These are phyloP conservation scores for Micrastur ruficollis DNA, from an alignment of 2,797 vertebrate species.

Conservation along the genomic window DNA sequence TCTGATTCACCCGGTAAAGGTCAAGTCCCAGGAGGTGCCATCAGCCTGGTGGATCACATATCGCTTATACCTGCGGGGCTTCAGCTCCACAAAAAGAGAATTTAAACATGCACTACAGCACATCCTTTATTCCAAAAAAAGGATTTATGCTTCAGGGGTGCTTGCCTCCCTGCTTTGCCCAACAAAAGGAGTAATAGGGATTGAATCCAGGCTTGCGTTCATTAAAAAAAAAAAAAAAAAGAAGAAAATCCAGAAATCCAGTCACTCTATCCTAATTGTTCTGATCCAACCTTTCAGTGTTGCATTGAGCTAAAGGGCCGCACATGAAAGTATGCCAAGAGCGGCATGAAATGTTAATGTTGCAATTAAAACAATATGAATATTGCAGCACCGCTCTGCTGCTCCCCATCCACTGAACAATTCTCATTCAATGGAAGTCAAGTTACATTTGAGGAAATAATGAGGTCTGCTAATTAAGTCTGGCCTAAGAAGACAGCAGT, in stretches of 20 bases:
- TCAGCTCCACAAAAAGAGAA: not conserved
- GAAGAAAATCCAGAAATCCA: not conserved
- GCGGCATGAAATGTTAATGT: conserved; percentile 68
- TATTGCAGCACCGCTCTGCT: conserved; percentile 60
- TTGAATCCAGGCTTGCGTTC: not conserved
- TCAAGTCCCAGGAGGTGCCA: not conserved
- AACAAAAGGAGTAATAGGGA: not conserved
- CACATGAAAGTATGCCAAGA: conserved; percentile 55
- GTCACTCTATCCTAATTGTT: conserved; percentile 7
- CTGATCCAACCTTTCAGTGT: conserved; percentile 22
- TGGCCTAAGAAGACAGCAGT: conserved; percentile 43
- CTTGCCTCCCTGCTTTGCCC: not conserved
- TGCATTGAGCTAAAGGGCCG: conserved; percentile 13
- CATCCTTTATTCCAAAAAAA: not conserved
- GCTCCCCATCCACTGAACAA: conserved; percentile 62
- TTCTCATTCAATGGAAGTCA: conserved; percentile 60
- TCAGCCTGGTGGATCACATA: not conserved
- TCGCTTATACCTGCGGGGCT: not conserved
- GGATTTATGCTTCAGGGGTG: not conserved
- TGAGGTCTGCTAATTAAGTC: conserved; percentile 66
- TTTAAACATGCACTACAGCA: not conserved
- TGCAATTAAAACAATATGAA: conserved; percentile 71
- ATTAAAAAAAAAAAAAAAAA: not conserved
- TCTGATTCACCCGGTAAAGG: not conserved
- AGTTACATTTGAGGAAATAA: conserved; percentile 60